Base-by-base conservation (phyloP, 2,113 vertebrate genomes). In the Plectropomus leopardus region DNA sequence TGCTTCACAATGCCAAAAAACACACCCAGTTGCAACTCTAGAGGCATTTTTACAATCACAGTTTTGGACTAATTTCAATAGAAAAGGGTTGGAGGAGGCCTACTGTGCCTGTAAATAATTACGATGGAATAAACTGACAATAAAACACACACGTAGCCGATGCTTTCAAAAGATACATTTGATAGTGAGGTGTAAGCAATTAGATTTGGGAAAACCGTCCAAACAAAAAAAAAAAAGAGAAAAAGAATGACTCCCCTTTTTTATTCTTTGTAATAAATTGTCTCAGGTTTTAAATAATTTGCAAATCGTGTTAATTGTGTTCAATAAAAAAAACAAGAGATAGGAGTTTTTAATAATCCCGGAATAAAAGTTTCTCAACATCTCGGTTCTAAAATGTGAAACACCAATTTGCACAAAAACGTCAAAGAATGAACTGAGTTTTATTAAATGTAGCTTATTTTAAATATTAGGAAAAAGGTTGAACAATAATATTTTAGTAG, bases 81-180 rank as follows among this genome's bases (percentile, higher is more conserved):
- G 36, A 82, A 66, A 72, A 4, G 19, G 45, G 36, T 57, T 82
- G 54, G 68, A 81, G 53, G 60, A 81, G 86, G 80, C 74, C 66
- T 53, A n/a, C 59, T 76, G 79, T 86, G 85, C 69, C 83, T 90
- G 89, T 76, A 83, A 88, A 87, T 80, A 88, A 87, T 91, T 91
- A 92, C 30, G 23, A 78, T n/a, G 28, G 76, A 83, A 88, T 88
- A 88, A 86, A 88, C 48, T 80, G 74, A 19, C 82, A 83, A 77
- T 84, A 87, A 90, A 87, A 86, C 78, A 73, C 79, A 88, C 78
- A 81, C 34, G 57, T 66, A 71, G 84, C 54, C 9, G 42, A 67
- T 81, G 76, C 36, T 51, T 75, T 71, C 36, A 72, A 83, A 55
- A 48, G 44, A 60, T 59, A 32, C 3, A 59, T 83, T 65, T 65